These are phyloP conservation scores for Machimus atricapillus DNA, from an alignment of 2,888 invertebrate genomes.

Conservation along the genomic window DNA sequence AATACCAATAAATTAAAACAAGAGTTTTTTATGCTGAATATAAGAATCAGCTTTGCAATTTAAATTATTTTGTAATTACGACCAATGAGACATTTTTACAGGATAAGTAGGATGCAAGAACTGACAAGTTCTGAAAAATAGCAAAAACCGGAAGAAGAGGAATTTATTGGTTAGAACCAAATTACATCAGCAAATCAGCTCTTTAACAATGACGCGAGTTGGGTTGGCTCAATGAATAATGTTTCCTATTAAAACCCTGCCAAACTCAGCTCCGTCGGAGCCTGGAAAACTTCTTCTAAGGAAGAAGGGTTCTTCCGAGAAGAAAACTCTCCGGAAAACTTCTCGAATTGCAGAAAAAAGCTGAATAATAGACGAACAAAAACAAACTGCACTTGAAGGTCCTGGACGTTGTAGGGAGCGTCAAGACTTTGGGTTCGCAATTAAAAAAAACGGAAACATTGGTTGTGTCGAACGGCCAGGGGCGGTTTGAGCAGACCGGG, in stretches of 20 bases:
- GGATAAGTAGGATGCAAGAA: neutral
- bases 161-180: neutral
- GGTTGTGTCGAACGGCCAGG: neutral
- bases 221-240: neutral
- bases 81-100: no score
- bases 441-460: neutral
- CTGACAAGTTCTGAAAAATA: neutral
- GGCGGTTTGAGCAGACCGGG: neutral
- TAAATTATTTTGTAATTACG: neutral
- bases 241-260: neutral
- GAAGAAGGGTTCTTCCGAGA: neutral
- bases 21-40: neutral
- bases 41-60: neutral
- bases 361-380: neutral
- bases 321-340: neutral
- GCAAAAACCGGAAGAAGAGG: neutral
- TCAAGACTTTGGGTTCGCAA: neutral
- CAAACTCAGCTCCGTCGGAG: neutral
- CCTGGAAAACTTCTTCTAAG: neutral
- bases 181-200: neutral
- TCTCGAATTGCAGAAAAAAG: neutral
- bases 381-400: neutral
- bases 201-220: neutral
- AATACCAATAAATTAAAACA: no score
- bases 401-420: neutral